These are phyloP conservation scores for Mesopsocus fuscifrons DNA, from an alignment of 2,888 invertebrate genomes.

Conservation along the genomic window DNA sequence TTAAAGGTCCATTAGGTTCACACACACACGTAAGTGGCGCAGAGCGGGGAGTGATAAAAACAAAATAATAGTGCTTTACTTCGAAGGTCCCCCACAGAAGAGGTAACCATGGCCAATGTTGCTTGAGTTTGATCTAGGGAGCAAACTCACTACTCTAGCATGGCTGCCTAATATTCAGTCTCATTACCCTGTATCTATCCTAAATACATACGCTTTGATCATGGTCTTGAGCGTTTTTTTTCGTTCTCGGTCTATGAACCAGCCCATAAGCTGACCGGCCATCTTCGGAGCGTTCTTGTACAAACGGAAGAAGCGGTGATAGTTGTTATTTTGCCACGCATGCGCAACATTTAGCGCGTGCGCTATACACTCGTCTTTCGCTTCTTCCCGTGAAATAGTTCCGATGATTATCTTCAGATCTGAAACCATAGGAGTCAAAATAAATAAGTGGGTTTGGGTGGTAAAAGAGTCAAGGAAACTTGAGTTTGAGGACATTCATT, in stretches of 20 bases:
- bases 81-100: too few relatives aligned
- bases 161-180: too few relatives aligned
- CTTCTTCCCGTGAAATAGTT: slow-evolving; percentile 54
- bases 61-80: too few relatives aligned
- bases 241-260: slow-evolving; percentile 92
- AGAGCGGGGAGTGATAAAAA: too few relatives aligned
- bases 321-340: slow-evolving; percentile 87
- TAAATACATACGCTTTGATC: slow-evolving; percentile 85
- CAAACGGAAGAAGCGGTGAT: slow-evolving; percentile 79
- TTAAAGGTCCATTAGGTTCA: too few relatives aligned
- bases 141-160: too few relatives aligned
- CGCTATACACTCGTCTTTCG: slow-evolving; percentile 58
- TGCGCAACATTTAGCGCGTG: slow-evolving; percentile 78
- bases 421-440: slow-evolving; percentile 30
- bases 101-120: too few relatives aligned
- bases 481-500: slow-evolving; percentile 11
- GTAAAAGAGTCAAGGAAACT: slow-evolving; percentile 11
- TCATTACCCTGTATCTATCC: too few relatives aligned
- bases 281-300: slow-evolving; percentile 81
- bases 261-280: slow-evolving; percentile 93
- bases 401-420: slow-evolving; percentile 87
- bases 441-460: slow-evolving; percentile 7
- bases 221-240: slow-evolving; percentile 80
- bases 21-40: too few relatives aligned
- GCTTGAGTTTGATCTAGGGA: too few relatives aligned